Conservation (phyloP, 92 coral and sea anemone genomes). For the Isaurus tuberculatus region DNA sequence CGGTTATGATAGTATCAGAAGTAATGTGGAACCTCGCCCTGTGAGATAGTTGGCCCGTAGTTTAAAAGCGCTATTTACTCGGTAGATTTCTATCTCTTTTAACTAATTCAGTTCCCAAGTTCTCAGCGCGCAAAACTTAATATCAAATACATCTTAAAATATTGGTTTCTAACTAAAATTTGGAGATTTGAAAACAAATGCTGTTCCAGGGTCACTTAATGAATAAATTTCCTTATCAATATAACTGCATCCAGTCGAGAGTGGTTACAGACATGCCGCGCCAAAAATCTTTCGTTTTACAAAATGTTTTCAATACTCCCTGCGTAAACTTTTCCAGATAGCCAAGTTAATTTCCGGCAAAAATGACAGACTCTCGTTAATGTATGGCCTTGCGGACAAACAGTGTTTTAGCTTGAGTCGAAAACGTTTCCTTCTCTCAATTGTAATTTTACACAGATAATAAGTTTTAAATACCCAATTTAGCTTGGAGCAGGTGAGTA, state of each 20-base stretch:
- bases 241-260: slow-evolving; percentile 50
- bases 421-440: slow-evolving; percentile 86
- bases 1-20: slow-evolving; percentile 37
- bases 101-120: slow-evolving; percentile 16
- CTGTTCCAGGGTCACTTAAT: slow-evolving; percentile 32
- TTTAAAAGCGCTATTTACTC: not conserved
- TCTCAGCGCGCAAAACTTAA: slow-evolving; percentile 25
- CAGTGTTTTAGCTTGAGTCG: slow-evolving; percentile 74
- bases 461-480: slow-evolving; percentile 98
- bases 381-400: slow-evolving; percentile 64
- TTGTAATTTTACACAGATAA: slow-evolving; percentile 88
- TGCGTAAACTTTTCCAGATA: slow-evolving; percentile 47
- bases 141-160: not conserved
- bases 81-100: slow-evolving; percentile 16
- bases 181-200: slow-evolving; percentile 24
- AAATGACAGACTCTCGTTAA: slow-evolving; percentile 65
- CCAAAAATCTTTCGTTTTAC: slow-evolving; percentile 45
- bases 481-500: slow-evolving; percentile 75
- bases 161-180: slow-evolving; percentile 10
- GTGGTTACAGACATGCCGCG: slow-evolving; percentile 41
- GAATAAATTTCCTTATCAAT: slow-evolving; percentile 43
- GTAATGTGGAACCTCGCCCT: slow-evolving; percentile 42
- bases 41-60: slow-evolving; percentile 8
- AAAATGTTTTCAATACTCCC: slow-evolving; percentile 60
- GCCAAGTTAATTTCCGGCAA: slow-evolving; percentile 73